Percentiles rank a stretch among this genome's conserved stretches.
These are phyloP conservation scores for Xylocampa areola DNA, from an alignment of 2,888 invertebrate genomes.

Conservation along the genomic window DNA sequence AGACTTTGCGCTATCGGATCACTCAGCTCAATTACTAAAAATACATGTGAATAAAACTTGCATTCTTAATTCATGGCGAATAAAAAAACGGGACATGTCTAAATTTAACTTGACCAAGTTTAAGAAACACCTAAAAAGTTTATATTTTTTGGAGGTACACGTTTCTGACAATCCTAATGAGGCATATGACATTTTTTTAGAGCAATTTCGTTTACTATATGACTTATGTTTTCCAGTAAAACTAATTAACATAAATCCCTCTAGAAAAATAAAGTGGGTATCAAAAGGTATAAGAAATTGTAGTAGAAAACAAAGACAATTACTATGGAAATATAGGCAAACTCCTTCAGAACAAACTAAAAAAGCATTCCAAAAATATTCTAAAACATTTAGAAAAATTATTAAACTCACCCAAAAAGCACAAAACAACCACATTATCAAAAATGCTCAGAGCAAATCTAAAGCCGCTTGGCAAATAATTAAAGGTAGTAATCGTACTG, in stretches of 20 bases:
- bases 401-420: too few species aligned
- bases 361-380: too few species aligned
- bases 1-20: not conserved
- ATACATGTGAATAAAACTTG: not conserved
- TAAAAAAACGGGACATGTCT: not conserved
- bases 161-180: not conserved
- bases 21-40: not conserved
- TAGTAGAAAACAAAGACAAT: not conserved
- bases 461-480: too few species aligned
- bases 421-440: too few species aligned
- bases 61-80: not conserved
- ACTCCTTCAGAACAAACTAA: too few species aligned
- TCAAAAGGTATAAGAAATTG: conserved; percentile 3
- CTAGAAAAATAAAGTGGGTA: not conserved
- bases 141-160: not conserved
- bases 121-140: not conserved
- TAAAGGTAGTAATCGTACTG: too few species aligned
- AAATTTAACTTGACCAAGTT: not conserved
- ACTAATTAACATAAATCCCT: not conserved
- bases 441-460: too few species aligned
- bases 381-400: too few species aligned
- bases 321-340: not conserved
- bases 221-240: not conserved
- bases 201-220: not conserved
- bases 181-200: not conserved